These are phyloP conservation scores for Spicauda simplicius DNA, from an alignment of 2,888 invertebrate species.

Conservation along the genomic window DNA sequence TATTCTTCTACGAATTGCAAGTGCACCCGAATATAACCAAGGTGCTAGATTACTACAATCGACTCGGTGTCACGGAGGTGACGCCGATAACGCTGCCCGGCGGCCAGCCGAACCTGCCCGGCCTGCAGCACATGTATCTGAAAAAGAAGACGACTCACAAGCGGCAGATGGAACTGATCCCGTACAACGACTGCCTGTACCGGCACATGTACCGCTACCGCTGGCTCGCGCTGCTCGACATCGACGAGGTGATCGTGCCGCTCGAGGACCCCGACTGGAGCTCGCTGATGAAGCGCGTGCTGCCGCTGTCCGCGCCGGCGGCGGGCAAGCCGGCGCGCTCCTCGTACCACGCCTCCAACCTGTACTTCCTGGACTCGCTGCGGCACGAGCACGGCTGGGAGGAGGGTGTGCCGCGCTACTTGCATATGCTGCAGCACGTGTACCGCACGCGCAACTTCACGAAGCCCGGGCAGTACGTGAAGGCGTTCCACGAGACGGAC, in stretches of 20 bases:
- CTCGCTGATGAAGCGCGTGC: constrained; percentile 89
- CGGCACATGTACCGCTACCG: constrained; percentile 95
- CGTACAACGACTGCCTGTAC: constrained; percentile 98
- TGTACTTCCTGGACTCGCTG: constrained; percentile 96
- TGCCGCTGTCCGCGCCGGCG: constrained; percentile 86
- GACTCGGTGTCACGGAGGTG: constrained; percentile 88
- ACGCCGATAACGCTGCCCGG: constrained; percentile 94
- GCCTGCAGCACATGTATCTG: constrained; percentile 94
- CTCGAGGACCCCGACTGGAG: constrained; percentile 90
- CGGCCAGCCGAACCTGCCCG: constrained; percentile 95
- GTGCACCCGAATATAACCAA: constrained; percentile 97
- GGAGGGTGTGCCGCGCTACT: constrained; percentile 91
- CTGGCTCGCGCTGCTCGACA: constrained; percentile 95
- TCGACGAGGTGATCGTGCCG: constrained; percentile 98
- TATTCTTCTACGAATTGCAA: constrained; percentile 95
- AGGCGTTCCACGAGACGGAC: constrained; percentile 97
- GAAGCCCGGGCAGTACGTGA: constrained; percentile 96
- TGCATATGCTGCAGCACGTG: constrained; percentile 97
- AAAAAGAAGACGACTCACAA: constrained; percentile 97
- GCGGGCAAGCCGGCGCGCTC: constrained; percentile 85
- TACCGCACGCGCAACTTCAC: constrained; percentile 96
- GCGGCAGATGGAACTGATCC: constrained; percentile 96
- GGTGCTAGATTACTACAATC: constrained; percentile 88
- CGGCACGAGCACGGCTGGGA: constrained; percentile 91
- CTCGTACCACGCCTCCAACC: constrained; percentile 95